phyloP scores from a whole-genome alignment of 92 coral and sea anemone species.

The Epizoanthus scotinus region DNA sequence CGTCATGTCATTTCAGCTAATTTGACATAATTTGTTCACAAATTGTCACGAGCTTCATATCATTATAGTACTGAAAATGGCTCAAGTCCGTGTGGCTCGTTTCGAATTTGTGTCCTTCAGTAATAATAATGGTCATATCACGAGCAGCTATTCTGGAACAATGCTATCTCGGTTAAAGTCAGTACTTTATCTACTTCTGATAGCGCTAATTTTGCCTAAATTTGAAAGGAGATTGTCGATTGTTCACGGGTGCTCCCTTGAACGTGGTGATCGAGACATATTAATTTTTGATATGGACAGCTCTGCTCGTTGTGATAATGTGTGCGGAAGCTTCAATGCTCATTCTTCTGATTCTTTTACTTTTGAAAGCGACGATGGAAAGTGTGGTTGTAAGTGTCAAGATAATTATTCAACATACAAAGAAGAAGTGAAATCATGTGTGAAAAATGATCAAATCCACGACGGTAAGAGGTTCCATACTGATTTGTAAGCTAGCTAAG shows the following conservation, averaged over 20 bases:
- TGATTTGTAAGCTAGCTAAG: no score
- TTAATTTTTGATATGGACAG: neutral
- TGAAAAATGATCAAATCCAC: neutral
- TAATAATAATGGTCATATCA: neutral
- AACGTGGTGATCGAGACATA: neutral
- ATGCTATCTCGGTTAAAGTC: neutral
- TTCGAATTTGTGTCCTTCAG: neutral
- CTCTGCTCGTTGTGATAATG: neutral
- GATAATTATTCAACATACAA: neutral
- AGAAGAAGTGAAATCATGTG: neutral
- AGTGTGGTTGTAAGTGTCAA: neutral
- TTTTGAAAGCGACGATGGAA: neutral
- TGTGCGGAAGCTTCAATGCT: neutral
- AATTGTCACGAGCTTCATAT: neutral
- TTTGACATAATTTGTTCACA: neutral
- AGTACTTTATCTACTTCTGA: neutral
- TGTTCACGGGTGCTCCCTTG: neutral
- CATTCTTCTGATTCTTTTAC: neutral
- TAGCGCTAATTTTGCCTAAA: neutral
- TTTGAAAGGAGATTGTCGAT: neutral
- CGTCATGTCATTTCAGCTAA: neutral
- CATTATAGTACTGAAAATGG: neutral
- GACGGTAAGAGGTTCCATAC: neutral
- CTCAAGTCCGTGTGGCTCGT: neutral
- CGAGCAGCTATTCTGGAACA: neutral